Percentiles rank a stretch among this genome's conserved stretches.
Conservation (phyloP, 2,888 invertebrate species). For the Sminthurinus aureus region DNA sequence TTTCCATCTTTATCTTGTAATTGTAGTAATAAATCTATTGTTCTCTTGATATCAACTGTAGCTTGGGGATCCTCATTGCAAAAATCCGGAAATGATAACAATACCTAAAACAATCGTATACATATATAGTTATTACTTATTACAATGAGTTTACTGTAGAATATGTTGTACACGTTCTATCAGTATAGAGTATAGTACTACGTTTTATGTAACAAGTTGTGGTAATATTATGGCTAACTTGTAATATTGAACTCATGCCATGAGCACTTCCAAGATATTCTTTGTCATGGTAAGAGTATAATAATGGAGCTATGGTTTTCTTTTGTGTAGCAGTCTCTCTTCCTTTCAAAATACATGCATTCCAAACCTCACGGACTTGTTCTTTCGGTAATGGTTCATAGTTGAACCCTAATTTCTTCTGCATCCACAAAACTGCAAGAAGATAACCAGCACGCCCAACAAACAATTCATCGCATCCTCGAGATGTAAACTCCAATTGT, state of each 20-base stretch:
- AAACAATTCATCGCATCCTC: slow-evolving; percentile 79
- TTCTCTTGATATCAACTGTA: slow-evolving; percentile 69
- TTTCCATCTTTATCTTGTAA: slow-evolving; percentile 77
- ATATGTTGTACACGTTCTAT: too few relatives aligned
- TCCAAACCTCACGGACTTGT: slow-evolving; percentile 72
- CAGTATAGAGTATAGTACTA: too few relatives aligned
- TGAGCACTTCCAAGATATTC: slow-evolving; percentile 73
- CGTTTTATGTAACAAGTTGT: too few relatives aligned
- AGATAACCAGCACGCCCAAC: slow-evolving; percentile 86
- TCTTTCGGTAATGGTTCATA: slow-evolving; percentile 40
- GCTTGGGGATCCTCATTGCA: slow-evolving; percentile 67
- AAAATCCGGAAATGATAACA: slow-evolving; percentile 71
- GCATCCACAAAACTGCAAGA: slow-evolving; percentile 77
- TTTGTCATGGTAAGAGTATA: slow-evolving; percentile 79
- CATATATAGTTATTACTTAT: too few relatives aligned
- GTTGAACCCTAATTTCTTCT: slow-evolving; percentile 45
- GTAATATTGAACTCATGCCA: slow-evolving; percentile 73
- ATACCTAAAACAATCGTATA: slow-evolving; percentile 19
- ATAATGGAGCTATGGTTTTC: slow-evolving; percentile 72
- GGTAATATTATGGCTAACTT: slow-evolving; percentile 63
- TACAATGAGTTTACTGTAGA: too few relatives aligned
- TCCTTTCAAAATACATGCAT: slow-evolving; percentile 76
- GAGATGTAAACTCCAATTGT: slow-evolving; percentile 67
- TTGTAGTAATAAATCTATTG: slow-evolving; percentile 73
- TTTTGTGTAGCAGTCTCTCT: slow-evolving; percentile 71